Evolutionary conservation across 2,797 vertebrate genomes (phyloP).

Genomic region (Gymnocypris eckloni): DNA sequence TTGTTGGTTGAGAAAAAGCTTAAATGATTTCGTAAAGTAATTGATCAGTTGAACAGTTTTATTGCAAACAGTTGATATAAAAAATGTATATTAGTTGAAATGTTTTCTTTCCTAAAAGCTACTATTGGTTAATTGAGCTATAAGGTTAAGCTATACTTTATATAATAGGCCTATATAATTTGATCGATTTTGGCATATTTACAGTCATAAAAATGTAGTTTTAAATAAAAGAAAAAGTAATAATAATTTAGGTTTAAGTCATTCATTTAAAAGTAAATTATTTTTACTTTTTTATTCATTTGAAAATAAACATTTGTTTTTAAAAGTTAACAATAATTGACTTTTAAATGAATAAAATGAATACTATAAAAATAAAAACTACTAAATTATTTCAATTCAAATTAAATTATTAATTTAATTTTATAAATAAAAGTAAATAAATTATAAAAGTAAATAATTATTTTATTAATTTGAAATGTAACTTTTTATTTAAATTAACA

Average conservation of each 20-base stretch:
- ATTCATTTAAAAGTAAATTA: neutral
- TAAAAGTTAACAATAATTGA: neutral
- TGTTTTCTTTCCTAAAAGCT: neutral
- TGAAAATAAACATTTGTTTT: neutral
- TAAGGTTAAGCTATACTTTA: neutral
- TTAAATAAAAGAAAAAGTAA: neutral
- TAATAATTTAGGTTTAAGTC: too few relatives aligned
- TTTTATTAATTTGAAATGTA: neutral
- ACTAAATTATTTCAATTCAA: neutral
- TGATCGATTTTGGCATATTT: neutral
- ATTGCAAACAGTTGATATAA: neutral
- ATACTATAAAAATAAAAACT: neutral
- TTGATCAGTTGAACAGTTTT: neutral
- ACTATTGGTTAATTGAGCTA: neutral
- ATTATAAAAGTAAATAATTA: neutral
- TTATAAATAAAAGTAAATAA: neutral
- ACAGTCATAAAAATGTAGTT: neutral
- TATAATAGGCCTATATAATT: neutral
- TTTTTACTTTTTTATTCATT: neutral
- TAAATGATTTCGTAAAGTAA: neutral
- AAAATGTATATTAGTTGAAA: neutral
- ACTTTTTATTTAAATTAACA: neutral
- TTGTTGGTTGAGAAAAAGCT: neutral
- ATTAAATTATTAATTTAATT: neutral
- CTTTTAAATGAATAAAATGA: neutral